These are phyloP conservation scores for Ancistrus triradiatus DNA, from an alignment of 2,113 vertebrate species.

Conservation along the genomic window DNA sequence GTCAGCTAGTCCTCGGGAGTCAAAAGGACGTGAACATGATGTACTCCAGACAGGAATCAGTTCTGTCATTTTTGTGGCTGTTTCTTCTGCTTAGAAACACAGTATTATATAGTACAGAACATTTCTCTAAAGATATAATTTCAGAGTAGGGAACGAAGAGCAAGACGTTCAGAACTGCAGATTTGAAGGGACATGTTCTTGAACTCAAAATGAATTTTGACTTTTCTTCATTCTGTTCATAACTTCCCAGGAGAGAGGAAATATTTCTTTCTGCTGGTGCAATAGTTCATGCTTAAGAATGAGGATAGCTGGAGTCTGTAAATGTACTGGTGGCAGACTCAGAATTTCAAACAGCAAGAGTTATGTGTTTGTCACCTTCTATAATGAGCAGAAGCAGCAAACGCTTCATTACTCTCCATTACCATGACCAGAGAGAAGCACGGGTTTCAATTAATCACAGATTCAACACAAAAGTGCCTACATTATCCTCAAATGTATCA, in stretches of 20 bases:
- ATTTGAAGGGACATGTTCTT: no score
- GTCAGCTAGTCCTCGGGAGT: background rate
- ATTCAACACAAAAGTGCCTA: background rate
- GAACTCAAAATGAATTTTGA: no score
- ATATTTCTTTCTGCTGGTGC: background rate
- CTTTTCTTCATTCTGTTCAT: constrained; percentile 22
- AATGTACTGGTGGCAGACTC: background rate
- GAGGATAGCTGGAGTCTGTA: background rate
- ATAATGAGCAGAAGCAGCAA: background rate
- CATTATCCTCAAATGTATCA: background rate
- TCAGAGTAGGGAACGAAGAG: no score
- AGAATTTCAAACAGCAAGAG: background rate
- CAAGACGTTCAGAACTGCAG: no score
- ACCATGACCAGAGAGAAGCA: background rate
- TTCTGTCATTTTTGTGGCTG: background rate
- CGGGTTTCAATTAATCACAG: background rate
- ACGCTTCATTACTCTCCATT: background rate
- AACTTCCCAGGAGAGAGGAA: background rate
- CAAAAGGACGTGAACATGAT: background rate
- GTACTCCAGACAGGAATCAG: background rate
- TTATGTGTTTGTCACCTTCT: background rate
- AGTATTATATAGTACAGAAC: no score
- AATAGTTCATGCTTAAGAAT: background rate
- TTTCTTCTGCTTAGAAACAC: background rate
- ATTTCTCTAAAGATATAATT: no score